Base-by-base conservation (phyloP, 2,113 vertebrate species). In the Arvicanthis niloticus region DNA sequence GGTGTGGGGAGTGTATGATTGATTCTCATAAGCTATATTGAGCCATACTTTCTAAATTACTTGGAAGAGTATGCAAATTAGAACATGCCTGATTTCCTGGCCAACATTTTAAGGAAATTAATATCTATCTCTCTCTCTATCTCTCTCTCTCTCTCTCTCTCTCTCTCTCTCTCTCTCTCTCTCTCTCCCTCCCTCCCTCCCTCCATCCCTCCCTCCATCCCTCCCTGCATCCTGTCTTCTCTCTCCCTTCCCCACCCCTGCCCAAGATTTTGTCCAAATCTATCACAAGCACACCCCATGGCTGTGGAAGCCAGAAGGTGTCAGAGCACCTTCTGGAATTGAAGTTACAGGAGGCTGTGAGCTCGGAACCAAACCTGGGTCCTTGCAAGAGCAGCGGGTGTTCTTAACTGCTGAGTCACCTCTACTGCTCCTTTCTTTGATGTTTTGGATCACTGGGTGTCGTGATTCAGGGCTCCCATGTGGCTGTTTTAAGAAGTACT, bases 1-100 rank as follows among this genome's bases (percentile, higher is more conserved):
- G 94, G 68, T 53, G 68, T 92, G 8, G 7, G 45, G 17, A 70
- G 22, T 89, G 42, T 91, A 48, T 75, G 42, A 70, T 89, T 77
- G 42, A 84, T 76, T 93, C 80, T 58, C 58, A 40, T 76, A 72
- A 96, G 76, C 21, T 92, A 22, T 72, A 81, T 72, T 51, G 56
- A 70, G 72, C 91, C 77, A 72, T 76, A 92, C 82, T 92, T 93
- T 91, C 72, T 77, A 93, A 87, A 92, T 92, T 88, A 88, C 62
- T 73, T 89, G 88, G 45, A 95, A 84, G 56, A 82, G 48, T 91
- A 91, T 70, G 72, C 29, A 97, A 90, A 95, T 93, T 75, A 87
- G 56, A 94, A 67, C 26, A 90, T 16, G 60, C 26, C 0, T 58
- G 29, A 53, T 51, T 78, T n/a, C 81, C 77, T 87, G 89, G 72